phyloP scores from a whole-genome alignment of 1,140 invertebrate species.

The Mercenaria mercenaria region DNA sequence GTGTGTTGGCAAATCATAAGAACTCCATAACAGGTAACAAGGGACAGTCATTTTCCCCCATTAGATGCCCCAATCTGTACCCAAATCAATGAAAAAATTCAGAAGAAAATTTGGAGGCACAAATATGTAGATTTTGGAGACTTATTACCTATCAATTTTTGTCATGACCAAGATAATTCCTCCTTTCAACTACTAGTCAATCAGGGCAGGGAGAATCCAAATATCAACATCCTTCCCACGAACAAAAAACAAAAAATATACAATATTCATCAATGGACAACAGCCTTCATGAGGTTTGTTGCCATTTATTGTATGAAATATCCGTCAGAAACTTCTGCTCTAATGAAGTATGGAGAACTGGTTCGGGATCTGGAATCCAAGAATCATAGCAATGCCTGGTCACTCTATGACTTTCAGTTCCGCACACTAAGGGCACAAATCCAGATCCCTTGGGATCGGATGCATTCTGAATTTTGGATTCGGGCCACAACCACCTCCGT shows the following conservation, averaged over 20 bases:
- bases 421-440: background rate
- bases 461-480: background rate
- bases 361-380: background rate
- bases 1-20: too few relatives aligned
- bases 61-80: too few relatives aligned
- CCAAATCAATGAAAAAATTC: too few relatives aligned
- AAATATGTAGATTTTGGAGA: too few relatives aligned
- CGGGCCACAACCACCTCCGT: background rate
- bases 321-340: background rate
- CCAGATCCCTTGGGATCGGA: conserved; percentile 1
- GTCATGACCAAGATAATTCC: too few relatives aligned
- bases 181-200: too few relatives aligned
- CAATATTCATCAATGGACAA: background rate
- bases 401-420: conserved; percentile 6
- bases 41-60: too few relatives aligned
- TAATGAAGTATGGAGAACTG: conserved; percentile 32
- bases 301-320: background rate
- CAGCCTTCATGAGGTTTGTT: background rate
- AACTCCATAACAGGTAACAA: too few relatives aligned
- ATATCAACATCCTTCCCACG: too few relatives aligned
- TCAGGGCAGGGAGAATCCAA: too few relatives aligned
- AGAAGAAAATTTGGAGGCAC: too few relatives aligned
- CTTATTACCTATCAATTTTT: too few relatives aligned
- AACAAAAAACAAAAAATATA: background rate
- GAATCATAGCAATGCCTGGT: background rate